Evolutionary conservation across 2,888 invertebrate species (phyloP), one percentile per base, ranked within the genome.

Genomic region (Aplocera efformata): DNA sequence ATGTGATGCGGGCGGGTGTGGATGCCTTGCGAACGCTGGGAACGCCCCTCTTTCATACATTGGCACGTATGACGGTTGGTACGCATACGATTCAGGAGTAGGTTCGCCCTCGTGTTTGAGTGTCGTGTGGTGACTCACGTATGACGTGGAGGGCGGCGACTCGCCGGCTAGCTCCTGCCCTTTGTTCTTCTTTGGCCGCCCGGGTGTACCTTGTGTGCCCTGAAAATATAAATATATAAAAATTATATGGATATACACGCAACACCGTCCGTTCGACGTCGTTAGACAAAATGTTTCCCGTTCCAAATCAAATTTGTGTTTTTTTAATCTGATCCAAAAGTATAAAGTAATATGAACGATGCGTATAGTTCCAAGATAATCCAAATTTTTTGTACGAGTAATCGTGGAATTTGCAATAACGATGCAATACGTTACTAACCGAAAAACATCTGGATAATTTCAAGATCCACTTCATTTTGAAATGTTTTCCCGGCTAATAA

Each of bases 171-270:
- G 52, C 28, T 83, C 85, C 32, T 67, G 74, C 0, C 65, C 72
- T 49, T 85, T 85, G 60, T 81, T 84, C 67, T 85, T 85, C 49
- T 85, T 85, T 10, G 86, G 85, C 27, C 86, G 77, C 0, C 86
- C 86, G 3, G 84, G 81, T 9, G 81, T 79, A 1, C 77, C 79
- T 49, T 83, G 82, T 4, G 74, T 30, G 10, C 45, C 73, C 83
- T 85, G 64, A 10, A 32, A 55, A 27, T 17, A 11, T 17, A 17
- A 2, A 17, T 17, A n/a, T n/a, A n/a, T 17, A 17, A 17, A 6
- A 21, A 6, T 29, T 6, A 10, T 20, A 9, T 10, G 37, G 25
- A 27, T 10, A n/a, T n/a, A n/a, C n/a, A n/a, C n/a, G n/a, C n/a
- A n/a, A n/a, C n/a, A n/a, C n/a, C n/a, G n/a, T n/a, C n/a, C n/a